These are phyloP conservation scores for Bursaphelenchus okinawaensis DNA, from an alignment of 2,888 invertebrate genomes.

Conservation along the genomic window DNA sequence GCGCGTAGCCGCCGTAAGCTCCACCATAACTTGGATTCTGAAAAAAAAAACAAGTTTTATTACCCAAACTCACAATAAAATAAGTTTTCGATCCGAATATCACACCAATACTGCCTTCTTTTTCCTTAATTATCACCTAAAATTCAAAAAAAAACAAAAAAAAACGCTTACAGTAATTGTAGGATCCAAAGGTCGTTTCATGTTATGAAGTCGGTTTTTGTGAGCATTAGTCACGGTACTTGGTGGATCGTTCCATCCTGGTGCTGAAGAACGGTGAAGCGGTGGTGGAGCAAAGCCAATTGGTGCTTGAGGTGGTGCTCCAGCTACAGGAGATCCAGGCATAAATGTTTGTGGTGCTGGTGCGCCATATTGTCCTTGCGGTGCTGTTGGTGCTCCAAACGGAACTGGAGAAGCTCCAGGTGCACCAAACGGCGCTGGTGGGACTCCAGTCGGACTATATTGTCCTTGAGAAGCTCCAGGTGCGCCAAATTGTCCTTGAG, in stretches of 20 bases:
- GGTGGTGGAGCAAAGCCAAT: background rate
- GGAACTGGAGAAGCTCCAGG: background rate
- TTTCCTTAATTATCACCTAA: background rate
- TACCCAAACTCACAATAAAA: too few species aligned
- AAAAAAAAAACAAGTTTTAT: too few species aligned
- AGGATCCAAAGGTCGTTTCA: slow-evolving; percentile 23
- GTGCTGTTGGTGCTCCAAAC: background rate
- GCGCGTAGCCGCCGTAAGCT: background rate
- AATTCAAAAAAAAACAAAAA: background rate
- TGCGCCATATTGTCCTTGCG: background rate
- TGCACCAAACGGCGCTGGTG: background rate
- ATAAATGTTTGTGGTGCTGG: background rate
- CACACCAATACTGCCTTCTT: background rate
- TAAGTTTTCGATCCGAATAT: too few species aligned
- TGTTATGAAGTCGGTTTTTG: slow-evolving; percentile 14
- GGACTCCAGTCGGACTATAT: background rate
- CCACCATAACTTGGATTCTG: background rate
- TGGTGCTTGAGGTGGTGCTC: background rate
- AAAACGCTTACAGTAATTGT: slow-evolving; percentile 20
- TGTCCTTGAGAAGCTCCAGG: background rate
- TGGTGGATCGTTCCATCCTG: slow-evolving; percentile 30
- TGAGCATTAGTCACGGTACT: background rate
- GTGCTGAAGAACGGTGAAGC: background rate
- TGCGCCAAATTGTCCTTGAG: too few species aligned
- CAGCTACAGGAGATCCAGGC: background rate